Evolutionary conservation across 30 jellyfish, hydroid and myxozoan species (phyloP).

Genomic region (Aurelia aurita): DNA sequence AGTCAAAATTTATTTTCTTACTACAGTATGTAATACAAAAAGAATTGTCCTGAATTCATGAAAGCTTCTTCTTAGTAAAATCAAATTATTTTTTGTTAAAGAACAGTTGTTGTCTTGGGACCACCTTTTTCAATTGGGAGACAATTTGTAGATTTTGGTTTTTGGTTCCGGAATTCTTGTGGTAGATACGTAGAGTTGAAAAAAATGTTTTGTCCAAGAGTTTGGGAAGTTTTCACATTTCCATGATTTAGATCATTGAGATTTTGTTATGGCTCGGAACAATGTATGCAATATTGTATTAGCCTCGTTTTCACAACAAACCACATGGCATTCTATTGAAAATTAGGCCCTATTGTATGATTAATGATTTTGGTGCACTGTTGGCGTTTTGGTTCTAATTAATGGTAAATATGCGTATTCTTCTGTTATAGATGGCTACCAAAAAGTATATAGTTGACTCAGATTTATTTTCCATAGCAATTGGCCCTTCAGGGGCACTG

Average conservation of each 20-base stretch:
- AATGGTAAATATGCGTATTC: neutral
- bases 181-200: no score
- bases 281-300: constrained; percentile 2
- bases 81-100: neutral
- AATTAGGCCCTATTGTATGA: neutral
- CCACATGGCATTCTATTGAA: neutral
- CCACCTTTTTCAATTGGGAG: neutral
- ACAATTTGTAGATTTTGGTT: neutral
- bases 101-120: neutral
- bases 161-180: no score
- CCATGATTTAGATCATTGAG: no score
- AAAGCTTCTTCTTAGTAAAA: neutral
- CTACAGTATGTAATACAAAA: neutral
- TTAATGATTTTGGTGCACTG: neutral
- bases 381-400: neutral
- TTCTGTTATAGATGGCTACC: neutral
- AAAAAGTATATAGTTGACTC: neutral
- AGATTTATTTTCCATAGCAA: neutral
- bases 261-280: no score
- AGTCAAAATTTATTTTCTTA: neutral
- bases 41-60: neutral
- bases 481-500: constrained; percentile 8
- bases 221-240: no score
- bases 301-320: neutral
- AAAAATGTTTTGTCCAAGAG: no score